A percentile compares a stretch with the other conserved stretches of the same genome.
phyloP scores from a whole-genome alignment of 2,888 invertebrate genomes.

The Exocentrus adspersus region DNA sequence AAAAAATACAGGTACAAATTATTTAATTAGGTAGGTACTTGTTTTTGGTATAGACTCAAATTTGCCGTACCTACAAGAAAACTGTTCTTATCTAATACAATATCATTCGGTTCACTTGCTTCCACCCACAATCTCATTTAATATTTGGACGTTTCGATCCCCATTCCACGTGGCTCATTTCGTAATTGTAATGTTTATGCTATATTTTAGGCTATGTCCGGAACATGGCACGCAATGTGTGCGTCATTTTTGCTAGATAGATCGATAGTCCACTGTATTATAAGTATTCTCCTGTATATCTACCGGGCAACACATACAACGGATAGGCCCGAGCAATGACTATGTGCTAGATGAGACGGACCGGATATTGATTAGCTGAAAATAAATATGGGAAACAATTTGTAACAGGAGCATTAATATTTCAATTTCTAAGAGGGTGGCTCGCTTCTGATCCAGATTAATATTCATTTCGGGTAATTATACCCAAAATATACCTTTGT shows the following conservation, averaged over 20 bases:
- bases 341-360: conserved; percentile 23
- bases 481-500: not conserved
- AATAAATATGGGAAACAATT: conserved; percentile 24
- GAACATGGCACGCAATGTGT: conserved; percentile 51
- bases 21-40: too few species aligned
- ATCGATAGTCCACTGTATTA: conserved; percentile 42
- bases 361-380: conserved; percentile 21
- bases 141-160: conserved; percentile 28
- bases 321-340: conserved; percentile 23
- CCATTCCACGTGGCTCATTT: conserved; percentile 40
- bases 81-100: not conserved
- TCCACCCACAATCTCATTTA: conserved; percentile 26
- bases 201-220: conserved; percentile 39
- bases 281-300: conserved; percentile 29
- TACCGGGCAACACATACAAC: conserved; percentile 28
- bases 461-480: not conserved
- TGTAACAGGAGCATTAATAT: conserved; percentile 10
- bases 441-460: not conserved
- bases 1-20: too few species aligned
- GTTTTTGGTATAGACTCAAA: too few species aligned
- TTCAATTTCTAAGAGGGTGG: not conserved
- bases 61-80: too few species aligned
- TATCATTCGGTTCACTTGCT: conserved; percentile 17
- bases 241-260: conserved; percentile 54
- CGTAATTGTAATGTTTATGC: conserved; percentile 40